phyloP scores from a whole-genome alignment of 37 sponge, comb jelly and placozoan genomes.

The Diacarnus erythraeanus region DNA sequence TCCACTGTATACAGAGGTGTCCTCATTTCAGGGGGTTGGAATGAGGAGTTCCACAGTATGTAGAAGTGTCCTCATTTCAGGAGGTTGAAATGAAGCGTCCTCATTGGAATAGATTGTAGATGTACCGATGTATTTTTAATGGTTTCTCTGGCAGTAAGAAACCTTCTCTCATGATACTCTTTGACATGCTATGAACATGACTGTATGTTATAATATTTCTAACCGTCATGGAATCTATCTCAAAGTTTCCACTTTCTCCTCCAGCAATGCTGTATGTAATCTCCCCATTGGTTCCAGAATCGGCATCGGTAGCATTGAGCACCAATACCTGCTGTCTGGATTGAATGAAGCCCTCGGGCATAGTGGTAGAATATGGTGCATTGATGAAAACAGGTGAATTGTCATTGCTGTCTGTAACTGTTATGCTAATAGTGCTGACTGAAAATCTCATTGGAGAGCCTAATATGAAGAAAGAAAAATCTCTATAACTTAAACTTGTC shows the following conservation, averaged over 20 bases:
- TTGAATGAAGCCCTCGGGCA: conserved; percentile 1
- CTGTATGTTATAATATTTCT: too few relatives aligned
- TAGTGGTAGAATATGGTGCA: conserved; percentile 3
- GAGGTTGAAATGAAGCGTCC: too few relatives aligned
- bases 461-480: neutral
- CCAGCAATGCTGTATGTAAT: conserved; percentile 12
- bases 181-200: too few relatives aligned
- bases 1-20: too few relatives aligned
- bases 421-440: conserved; percentile 7
- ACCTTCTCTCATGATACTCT: too few relatives aligned
- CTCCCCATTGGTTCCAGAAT: conserved; percentile 24
- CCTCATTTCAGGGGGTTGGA: too few relatives aligned
- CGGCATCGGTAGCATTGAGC: conserved; percentile 28
- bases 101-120: too few relatives aligned
- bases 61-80: too few relatives aligned
- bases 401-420: conserved; percentile 56
- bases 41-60: too few relatives aligned
- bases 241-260: conserved; percentile 6
- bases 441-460: neutral
- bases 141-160: too few relatives aligned
- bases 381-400: conserved; percentile 28
- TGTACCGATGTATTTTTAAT: too few relatives aligned
- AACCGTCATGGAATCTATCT: conserved; percentile 29
- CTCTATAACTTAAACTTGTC: too few relatives aligned
- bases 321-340: neutral